These are phyloP conservation scores for Corella eumyota DNA, from an alignment of 23 tunicate genomes.

Conservation along the genomic window DNA sequence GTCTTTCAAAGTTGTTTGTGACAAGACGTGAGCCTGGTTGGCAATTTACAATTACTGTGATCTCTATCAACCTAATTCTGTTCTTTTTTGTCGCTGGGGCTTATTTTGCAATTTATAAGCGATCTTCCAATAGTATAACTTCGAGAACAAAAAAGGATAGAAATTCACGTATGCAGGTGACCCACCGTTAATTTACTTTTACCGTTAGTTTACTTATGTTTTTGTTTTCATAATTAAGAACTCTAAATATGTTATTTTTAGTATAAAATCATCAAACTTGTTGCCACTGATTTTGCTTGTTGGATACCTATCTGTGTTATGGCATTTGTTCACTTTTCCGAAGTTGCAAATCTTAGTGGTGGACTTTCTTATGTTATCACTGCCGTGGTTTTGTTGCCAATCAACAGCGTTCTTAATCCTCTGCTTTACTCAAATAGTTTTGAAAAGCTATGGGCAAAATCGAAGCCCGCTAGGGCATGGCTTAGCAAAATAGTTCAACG, in stretches of 20 bases:
- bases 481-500: background rate
- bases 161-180: background rate
- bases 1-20: slow-evolving; percentile 39
- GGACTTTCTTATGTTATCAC: slow-evolving; percentile 17
- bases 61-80: slow-evolving; percentile 17
- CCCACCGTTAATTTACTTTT: background rate
- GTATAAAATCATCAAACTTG: slow-evolving; percentile 26
- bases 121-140: background rate
- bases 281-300: slow-evolving; percentile 39
- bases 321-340: slow-evolving; percentile 15
- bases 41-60: slow-evolving; percentile 20
- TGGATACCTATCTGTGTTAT: slow-evolving; percentile 52
- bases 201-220: background rate
- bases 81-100: slow-evolving; percentile 27
- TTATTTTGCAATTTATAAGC: slow-evolving; percentile 25
- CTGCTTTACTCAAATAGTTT: slow-evolving; percentile 35
- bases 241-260: slow-evolving; percentile 16
- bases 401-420: slow-evolving; percentile 59
- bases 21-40: slow-evolving; percentile 19
- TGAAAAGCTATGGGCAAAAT: slow-evolving; percentile 16
- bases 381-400: slow-evolving; percentile 39
- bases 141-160: background rate
- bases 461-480: background rate
- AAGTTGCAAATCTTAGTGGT: background rate
- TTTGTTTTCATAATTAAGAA: too few relatives aligned